Evolutionary conservation across 1,140 invertebrate species (phyloP).

Genomic region (Phenacoccus solenopsis): DNA sequence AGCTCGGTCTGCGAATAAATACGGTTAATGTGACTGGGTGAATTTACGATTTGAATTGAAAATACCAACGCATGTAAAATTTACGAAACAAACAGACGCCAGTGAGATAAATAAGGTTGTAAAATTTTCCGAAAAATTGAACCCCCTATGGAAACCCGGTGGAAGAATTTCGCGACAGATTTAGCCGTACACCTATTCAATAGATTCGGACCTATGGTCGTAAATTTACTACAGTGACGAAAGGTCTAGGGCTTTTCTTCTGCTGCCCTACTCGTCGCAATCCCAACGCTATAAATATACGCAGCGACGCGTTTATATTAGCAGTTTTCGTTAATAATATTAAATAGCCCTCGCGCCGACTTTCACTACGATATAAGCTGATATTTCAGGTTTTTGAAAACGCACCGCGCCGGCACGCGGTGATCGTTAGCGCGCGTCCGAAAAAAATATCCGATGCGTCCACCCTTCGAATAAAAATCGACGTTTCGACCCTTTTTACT

Average conservation of each 20-base stretch:
- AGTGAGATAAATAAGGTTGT: not conserved
- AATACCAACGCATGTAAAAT: not conserved
- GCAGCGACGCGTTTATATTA: not conserved
- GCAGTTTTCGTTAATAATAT: not conserved
- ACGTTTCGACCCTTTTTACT: conserved; percentile 1
- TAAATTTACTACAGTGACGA: not conserved
- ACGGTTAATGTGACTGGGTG: not conserved
- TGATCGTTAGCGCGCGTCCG: not conserved
- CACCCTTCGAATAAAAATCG: conserved; percentile 1
- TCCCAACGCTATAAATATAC: not conserved
- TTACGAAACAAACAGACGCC: not conserved
- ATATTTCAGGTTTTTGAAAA: not conserved
- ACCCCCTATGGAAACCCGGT: not conserved
- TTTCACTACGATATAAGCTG: not conserved
- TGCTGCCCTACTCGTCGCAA: not conserved
- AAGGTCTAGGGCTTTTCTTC: not conserved
- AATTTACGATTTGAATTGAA: not conserved
- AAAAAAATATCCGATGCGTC: not conserved
- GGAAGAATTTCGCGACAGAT: not conserved
- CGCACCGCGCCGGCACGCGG: not conserved
- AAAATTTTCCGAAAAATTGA: not conserved
- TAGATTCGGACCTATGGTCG: not conserved
- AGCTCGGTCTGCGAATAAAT: not conserved
- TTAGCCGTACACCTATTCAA: not conserved
- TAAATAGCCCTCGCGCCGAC: not conserved